Conservation (phyloP, 2,797 vertebrate species). For the Sorex maritimensis region DNA sequence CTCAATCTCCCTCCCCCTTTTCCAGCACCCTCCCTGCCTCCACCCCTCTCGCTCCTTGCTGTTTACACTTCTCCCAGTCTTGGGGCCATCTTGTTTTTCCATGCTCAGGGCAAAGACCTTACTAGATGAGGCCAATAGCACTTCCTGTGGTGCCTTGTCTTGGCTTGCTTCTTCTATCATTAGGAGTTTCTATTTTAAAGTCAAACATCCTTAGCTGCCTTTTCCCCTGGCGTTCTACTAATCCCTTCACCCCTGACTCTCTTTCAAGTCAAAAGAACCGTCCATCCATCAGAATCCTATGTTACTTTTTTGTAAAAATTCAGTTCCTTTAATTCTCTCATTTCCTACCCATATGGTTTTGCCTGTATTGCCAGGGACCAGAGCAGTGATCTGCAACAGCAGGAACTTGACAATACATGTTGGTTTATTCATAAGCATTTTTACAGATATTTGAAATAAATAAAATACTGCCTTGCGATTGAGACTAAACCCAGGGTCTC, state of each 20-base stretch:
- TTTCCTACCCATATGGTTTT: not conserved
- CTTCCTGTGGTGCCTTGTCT: not conserved
- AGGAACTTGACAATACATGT: not conserved
- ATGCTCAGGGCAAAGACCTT: not conserved
- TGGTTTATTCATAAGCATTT: not conserved
- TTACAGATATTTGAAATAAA: slow-evolving; percentile 2
- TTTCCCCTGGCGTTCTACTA: slow-evolving; percentile 14
- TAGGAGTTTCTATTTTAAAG: slow-evolving; percentile 2
- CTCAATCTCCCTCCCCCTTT: too few species aligned
- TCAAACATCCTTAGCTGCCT: not conserved
- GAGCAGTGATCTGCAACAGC: not conserved
- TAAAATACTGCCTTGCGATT: not conserved
- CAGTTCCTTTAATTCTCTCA: not conserved
- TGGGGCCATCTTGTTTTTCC: not conserved
- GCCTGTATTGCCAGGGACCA: not conserved
- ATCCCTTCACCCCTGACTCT: not conserved
- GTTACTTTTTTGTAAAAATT: not conserved
- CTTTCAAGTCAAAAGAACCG: not conserved
- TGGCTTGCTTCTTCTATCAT: not conserved
- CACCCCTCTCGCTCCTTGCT: too few species aligned
- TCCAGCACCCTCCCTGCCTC: not conserved
- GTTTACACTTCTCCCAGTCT: not conserved
- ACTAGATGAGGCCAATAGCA: not conserved
- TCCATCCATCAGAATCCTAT: not conserved
- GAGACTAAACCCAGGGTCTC: too few species aligned